Percentiles rank a stretch among this genome's conserved stretches.
These are phyloP conservation scores for Dryoscopus gambensis DNA, from an alignment of 2,113 vertebrate species.

Conservation along the genomic window DNA sequence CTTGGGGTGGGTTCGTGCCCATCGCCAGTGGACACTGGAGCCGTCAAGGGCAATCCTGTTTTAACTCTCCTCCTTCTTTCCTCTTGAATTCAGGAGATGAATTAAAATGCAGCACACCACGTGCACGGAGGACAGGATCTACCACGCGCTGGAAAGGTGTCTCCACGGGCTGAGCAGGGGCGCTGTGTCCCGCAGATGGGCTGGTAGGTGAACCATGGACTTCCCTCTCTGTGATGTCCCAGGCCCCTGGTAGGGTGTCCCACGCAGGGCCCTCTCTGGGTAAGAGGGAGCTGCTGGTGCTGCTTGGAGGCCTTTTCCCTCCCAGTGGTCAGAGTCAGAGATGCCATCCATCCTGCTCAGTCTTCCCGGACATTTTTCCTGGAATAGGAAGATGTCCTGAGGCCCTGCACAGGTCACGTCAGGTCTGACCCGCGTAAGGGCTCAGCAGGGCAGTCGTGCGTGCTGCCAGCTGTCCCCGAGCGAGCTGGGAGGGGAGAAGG, in stretches of 20 bases:
- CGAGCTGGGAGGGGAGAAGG: not conserved
- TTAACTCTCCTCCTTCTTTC: not conserved
- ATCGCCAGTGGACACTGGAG: fast-evolving
- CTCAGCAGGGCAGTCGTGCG: fast-evolving
- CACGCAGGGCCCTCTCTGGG: not conserved
- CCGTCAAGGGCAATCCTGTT: not conserved
- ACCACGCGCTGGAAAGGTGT: slow-evolving; percentile 91
- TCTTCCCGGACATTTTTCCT: not conserved
- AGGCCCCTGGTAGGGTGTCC: not conserved
- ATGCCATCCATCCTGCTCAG: not conserved
- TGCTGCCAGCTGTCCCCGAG: not conserved
- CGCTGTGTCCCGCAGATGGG: slow-evolving; percentile 81
- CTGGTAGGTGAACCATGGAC: slow-evolving; percentile 71
- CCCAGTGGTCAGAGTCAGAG: not conserved
- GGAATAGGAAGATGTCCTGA: not conserved
- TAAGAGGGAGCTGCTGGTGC: not conserved
- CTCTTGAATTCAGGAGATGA: slow-evolving; percentile 73
- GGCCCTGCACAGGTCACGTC: not conserved
- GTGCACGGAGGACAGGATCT: slow-evolving; percentile 97
- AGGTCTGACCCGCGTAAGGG: not conserved
- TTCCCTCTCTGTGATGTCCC: not conserved
- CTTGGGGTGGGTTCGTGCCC: not conserved
- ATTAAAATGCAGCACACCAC: slow-evolving; percentile 95
- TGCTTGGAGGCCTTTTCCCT: not conserved
- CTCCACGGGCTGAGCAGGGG: slow-evolving; percentile 84